Conservation (phyloP, 92 coral and sea anemone species). For the Parazoanthus swiftii region DNA sequence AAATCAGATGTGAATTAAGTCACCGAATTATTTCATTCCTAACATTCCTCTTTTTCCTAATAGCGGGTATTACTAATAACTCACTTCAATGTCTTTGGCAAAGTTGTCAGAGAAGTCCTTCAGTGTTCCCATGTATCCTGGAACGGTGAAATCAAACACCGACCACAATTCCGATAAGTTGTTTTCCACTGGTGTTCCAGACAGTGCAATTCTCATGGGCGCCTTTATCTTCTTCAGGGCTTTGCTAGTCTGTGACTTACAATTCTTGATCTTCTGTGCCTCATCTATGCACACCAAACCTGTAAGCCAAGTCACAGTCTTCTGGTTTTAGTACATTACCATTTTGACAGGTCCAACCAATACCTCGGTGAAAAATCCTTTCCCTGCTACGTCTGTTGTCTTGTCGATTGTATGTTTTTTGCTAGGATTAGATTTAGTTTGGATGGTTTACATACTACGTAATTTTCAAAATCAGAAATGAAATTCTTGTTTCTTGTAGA, state of each 20-base stretch:
- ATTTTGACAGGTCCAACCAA: too few relatives aligned
- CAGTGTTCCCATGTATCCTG: conserved; percentile 50
- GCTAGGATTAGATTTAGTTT: not conserved
- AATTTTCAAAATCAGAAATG: too few relatives aligned
- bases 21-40: not conserved
- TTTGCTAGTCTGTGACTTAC: conserved; percentile 48
- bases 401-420: not conserved
- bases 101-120: conserved; percentile 44
- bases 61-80: not conserved
- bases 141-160: conserved; percentile 50
- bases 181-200: conserved; percentile 56
- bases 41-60: too few relatives aligned
- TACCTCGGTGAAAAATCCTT: not conserved
- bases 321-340: not conserved
- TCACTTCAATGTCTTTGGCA: conserved; percentile 49
- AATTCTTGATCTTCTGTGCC: conserved; percentile 49
- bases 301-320: not conserved
- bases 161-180: conserved; percentile 53
- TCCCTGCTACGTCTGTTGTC: not conserved
- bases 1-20: not conserved
- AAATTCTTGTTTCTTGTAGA: too few relatives aligned
- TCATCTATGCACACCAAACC: conserved; percentile 52
- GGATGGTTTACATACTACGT: too few relatives aligned
- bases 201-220: conserved; percentile 46
- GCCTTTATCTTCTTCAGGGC: conserved; percentile 51